Evolutionary conservation across 2,888 invertebrate species (phyloP), one percentile per base, ranked within the genome.

Genomic region (Nephrotoma flavescens): DNA sequence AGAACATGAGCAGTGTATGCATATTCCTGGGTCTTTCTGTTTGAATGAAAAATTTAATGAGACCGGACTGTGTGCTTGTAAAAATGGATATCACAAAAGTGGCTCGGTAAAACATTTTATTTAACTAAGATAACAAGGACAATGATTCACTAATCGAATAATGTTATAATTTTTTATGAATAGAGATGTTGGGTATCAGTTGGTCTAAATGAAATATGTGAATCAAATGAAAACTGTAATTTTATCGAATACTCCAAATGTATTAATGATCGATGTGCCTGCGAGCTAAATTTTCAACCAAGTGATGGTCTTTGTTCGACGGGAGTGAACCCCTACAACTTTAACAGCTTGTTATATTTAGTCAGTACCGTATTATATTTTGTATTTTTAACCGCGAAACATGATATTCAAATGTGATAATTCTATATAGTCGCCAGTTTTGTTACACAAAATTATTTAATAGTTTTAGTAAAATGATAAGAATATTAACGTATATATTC

Each of bases 181-280:
- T 87, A 89, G 88, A 88, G 87, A 88, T 89, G 89, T 87, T 88
- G 88, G 88, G 88, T 88, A 44, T 87, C 88, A 45, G 88, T 88
- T 86, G 71, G 87, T 15, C 47, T 88, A 7, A 87, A 87, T 83
- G 88, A 88, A 31, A 87, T 88, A 31, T 89, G 89, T 87, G 89
- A 89, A 87, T 87, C 87, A 7, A 87, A 88, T 87, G 88, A 88
- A 86, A 88, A 89, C 87, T 89, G 89, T 87, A 85, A 86, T 41
- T 71, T 31, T 31, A 87, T 88, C 47, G 87, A 87, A 2, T 86
- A 88, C 83, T 86, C 88, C 15, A 83, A 85, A 12, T 88, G 88
- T 86, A 45, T 87, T n/a, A 84, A 88, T 11, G 88, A 87, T 42
- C 87, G 87, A 15, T 89, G 89, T 87, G 31, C 42, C 7, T 88